Percentiles rank a stretch among this genome's conserved stretches.
Conservation (phyloP, 2,888 invertebrate genomes). For the Gastracanthus pulcherrimus region DNA sequence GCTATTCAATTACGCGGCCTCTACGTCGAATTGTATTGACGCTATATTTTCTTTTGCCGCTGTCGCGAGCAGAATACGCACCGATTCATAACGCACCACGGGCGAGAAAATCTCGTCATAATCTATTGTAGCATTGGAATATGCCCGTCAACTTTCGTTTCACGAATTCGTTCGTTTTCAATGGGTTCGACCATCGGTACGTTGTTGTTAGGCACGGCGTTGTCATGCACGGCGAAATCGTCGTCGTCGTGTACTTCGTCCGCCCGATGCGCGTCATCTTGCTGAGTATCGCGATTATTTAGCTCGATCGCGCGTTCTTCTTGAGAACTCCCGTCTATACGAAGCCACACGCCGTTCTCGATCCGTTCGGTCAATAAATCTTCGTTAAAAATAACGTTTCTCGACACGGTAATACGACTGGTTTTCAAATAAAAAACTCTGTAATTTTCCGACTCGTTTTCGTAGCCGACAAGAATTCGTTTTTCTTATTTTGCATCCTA, state of each 20-base stretch:
- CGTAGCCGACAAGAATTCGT: constrained; percentile 30
- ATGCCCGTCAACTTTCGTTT: not conserved
- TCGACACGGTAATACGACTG: not conserved
- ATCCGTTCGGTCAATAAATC: not conserved
- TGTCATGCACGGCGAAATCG: not conserved
- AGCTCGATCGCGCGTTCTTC: not conserved
- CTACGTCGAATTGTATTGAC: constrained; percentile 45
- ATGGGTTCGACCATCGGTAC: not conserved
- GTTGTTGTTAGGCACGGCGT: not conserved
- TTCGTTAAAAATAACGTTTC: constrained; percentile 42
- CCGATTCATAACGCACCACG: constrained; percentile 30
- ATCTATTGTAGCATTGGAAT: not conserved
- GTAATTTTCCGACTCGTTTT: constrained; percentile 21
- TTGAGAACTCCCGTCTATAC: not conserved
- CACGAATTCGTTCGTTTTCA: not conserved
- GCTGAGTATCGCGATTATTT: too few relatives aligned
- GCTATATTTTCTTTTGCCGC: constrained; percentile 10
- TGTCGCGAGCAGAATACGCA: constrained; percentile 24
- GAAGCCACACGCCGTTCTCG: not conserved
- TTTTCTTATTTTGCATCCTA: constrained; percentile 27
- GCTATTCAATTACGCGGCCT: constrained; percentile 48
- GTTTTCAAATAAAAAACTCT: constrained; percentile 32
- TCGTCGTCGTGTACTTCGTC: too few relatives aligned
- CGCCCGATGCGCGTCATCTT: too few relatives aligned
- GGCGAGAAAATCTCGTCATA: constrained; percentile 48